Base-by-base conservation (phyloP, 2,113 vertebrate genomes). In the Mionectes macconnelli region DNA sequence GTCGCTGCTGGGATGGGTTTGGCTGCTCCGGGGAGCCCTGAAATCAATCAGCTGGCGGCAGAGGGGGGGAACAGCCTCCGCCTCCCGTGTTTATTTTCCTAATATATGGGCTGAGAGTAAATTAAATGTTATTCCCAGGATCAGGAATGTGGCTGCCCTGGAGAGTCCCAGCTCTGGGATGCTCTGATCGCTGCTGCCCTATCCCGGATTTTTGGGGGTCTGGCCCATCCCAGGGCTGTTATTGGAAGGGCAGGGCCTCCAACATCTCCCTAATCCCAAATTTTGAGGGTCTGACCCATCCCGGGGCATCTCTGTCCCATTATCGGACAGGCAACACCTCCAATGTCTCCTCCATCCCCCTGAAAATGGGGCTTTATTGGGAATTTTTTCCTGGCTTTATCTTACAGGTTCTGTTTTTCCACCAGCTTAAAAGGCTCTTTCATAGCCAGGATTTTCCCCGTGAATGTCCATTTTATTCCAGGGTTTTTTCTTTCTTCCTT, bases 301-400 rank as follows among this genome's bases (percentile, higher is more conserved):
- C 21, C 8, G 30, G 35, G 35, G 37, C 25, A 9, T 40, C 60
- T 20, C 27, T 39, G 40, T 27, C 39, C 60, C 60, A 30, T 37
- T 76, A 30, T 19, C 0, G 7, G 78, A 10, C 0, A 8, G 33
- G 37, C 63, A 68, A 66, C 27, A 2, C 55, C 62, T 62, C 80
- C 2, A 0, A 3, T 10, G 15, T 52, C 35, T 83, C 56, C 75
- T 47, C 20, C 12, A 5, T 6, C 33, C 69, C 4, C 0, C 45
- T 84, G 2, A 87, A 85, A 87, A 21, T 1, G 50, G 7, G 66
- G 28, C 77, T 82, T 94, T 85, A 57, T 21, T 69, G 49, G 84
- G 64, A 50, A 12, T 87, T 84, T 87, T 93, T 84, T 81, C 90
- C 94, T 94, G 94, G 92, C 94, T 96, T 95, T 96, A 91, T 95